Evolutionary conservation across 2,888 invertebrate genomes (phyloP), one percentile per base, ranked within the genome.

Genomic region (Apamea sordens): DNA sequence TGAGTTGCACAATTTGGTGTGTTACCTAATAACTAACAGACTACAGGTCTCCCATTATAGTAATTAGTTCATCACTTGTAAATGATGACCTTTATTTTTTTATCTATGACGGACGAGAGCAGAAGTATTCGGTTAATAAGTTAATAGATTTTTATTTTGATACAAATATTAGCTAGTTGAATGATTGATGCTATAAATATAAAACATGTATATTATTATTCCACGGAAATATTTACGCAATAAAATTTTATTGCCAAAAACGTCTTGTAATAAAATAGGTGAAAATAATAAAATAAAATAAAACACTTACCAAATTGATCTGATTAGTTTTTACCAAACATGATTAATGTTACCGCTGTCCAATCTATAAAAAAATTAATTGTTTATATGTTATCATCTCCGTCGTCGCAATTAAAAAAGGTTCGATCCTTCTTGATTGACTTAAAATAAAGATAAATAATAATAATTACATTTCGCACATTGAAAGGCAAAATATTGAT

Each of bases 171-270:
- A 18, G 1, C 15, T 7, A 81, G 44, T 81, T 69, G 2, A 32
- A 21, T 70, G 50, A 73, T 2, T 75, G 2, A 0, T 18, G 59
- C n/a, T 36, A 44, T 59, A 47, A 47, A 76, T 76, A 32, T 61
- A 61, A 76, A 61, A 36, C 76, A 4, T 61, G 77, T 77, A n/a
- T n/a, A n/a, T 36, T 53, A 6, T 21, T 18, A 2, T 53, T 21
- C 18, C 50, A 21, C 50, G 65, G 13, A 79, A 85, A 15, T 50
- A 53, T 2, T 21, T 21, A 84, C 24, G 72, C 13, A 36, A 71
- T 82, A 73, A 84, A 84, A 75, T n/a, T 28, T 69, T 56, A 77
- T 77, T 63, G 72, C 28, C 63, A 28, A 67, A 69, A 68, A 72
- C 64, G 53, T 68, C 44, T 0, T 32, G 18, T 15, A 18, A n/a